Base-by-base conservation (phyloP, 2,113 vertebrate species). In the Mesembrinibis cayennensis region DNA sequence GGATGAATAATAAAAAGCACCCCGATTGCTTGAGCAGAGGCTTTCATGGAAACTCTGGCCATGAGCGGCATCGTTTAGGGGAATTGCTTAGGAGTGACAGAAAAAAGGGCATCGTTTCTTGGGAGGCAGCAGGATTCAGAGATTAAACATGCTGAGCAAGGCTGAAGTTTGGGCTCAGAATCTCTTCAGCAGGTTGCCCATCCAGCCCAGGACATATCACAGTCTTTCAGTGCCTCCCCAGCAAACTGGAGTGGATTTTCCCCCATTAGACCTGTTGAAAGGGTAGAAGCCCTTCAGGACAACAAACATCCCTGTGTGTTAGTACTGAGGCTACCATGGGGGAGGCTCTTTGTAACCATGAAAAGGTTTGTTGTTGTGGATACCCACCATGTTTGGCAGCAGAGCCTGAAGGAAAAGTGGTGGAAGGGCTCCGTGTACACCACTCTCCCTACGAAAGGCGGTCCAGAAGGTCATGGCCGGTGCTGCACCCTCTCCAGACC, bases 1-100 rank as follows among this genome's bases (percentile, higher is more conserved):
- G 1, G 50, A 30, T 70, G 15, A 91, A 86, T 83, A 89, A 93
- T 25, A 90, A 94, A 93, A 88, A 77, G 27, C 8, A 5, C 13
- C n/a, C 45, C 0, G 0, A 76, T 63, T 93, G 14, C 56, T 83
- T 66, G 55, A 93, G 66, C 0, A 0, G 63, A 93, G 74, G 85
- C 88, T 96, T 79, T 90, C 74, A 90, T 81, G 74, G 92, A 96
- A 93, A 93, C 62, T 62, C 66, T 93, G 74, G 62, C 82, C 90
- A 49, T 0, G 0, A 95, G 45, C 2, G 1, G 67, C 36, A 65
- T 45, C 18, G 2, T 4, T 85, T 65, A 82, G 19, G 25, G 25
- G 66, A 93, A 65, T 77, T 0, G 6, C 25, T 80, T 38, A 69
- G 20, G 82, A 94, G 38, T 19, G 30, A 90, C n/a, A 77, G 45